These are phyloP conservation scores for Fulmarus glacialis DNA, from an alignment of 2,113 vertebrate species.

Conservation along the genomic window DNA sequence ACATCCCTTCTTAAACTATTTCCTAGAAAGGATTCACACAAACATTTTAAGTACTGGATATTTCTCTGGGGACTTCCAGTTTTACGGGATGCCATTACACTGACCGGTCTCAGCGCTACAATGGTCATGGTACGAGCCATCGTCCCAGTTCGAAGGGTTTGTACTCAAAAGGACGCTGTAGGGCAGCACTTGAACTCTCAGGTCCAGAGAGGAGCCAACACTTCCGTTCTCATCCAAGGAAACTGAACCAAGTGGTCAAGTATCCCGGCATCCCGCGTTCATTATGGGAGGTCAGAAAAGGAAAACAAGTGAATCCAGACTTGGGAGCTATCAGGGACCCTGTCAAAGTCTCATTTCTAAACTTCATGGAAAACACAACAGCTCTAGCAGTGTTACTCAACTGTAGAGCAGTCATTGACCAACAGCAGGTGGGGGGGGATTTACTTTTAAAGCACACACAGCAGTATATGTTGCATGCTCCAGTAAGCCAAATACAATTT, in stretches of 20 bases:
- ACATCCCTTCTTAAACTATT: not conserved
- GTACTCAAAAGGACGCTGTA: not conserved
- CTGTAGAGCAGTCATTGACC: not conserved
- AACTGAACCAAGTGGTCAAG: fast-evolving
- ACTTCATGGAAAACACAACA: not conserved
- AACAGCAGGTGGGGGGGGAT: not conserved
- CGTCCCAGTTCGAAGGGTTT: fast-evolving
- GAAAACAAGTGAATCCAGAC: not conserved
- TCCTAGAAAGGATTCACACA: not conserved
- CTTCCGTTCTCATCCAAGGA: not conserved
- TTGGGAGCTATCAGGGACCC: too few species aligned
- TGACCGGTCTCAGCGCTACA: not conserved
- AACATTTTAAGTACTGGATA: not conserved
- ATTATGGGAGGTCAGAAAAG: not conserved
- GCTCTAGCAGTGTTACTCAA: not conserved
- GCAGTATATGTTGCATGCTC: fast-evolving
- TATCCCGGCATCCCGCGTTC: fast-evolving
- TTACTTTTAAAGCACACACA: not conserved
- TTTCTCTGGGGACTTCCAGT: not conserved
- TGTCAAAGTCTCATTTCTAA: not conserved
- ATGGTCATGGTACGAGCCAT: fast-evolving
- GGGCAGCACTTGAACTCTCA: not conserved
- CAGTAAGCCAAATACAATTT: not conserved
- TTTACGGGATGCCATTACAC: not conserved
- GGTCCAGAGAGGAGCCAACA: not conserved